phyloP scores from a whole-genome alignment of 2,888 invertebrate genomes.

The Panopea generosa region DNA sequence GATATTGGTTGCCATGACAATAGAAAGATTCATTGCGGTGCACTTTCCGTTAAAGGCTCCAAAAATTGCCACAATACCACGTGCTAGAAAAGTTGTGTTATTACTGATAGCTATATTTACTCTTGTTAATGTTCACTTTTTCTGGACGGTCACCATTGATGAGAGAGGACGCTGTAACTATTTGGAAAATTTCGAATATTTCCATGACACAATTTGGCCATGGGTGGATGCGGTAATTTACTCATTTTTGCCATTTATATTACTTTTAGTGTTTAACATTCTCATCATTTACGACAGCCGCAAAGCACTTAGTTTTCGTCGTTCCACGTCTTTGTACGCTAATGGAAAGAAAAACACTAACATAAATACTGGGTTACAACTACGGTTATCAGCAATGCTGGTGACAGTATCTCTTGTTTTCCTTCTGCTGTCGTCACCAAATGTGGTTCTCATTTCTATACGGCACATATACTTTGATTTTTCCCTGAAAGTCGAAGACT shows the following conservation, averaged over 20 bases:
- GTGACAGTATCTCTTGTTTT: conserved; percentile 74
- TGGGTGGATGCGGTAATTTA: conserved; percentile 79
- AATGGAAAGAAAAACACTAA: conserved; percentile 14
- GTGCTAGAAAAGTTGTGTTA: conserved; percentile 63
- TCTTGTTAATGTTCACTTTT: conserved; percentile 71
- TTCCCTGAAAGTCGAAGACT: conserved; percentile 44
- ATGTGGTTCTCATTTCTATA: conserved; percentile 73
- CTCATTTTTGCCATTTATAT: conserved; percentile 75
- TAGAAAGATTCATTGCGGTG: conserved; percentile 77
- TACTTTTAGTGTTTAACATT: conserved; percentile 74
- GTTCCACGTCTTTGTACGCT: conserved; percentile 28
- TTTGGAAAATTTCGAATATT: conserved; percentile 60
- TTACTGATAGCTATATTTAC: conserved; percentile 54
- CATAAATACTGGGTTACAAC: conserved; percentile 20
- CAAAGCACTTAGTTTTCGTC: conserved; percentile 50
- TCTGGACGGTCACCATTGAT: conserved; percentile 68
- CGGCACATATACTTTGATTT: conserved; percentile 66
- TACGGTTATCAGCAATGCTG: conserved; percentile 59
- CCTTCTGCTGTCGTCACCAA: conserved; percentile 73
- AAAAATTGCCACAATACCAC: conserved; percentile 64
- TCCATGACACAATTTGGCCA: conserved; percentile 72
- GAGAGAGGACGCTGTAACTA: conserved; percentile 58
- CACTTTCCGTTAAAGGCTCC: conserved; percentile 73
- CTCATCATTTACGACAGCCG: conserved; percentile 71
- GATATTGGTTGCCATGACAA: conserved; percentile 80